Conservation (phyloP, 2,888 invertebrate genomes). For the Junonia oenone region DNA sequence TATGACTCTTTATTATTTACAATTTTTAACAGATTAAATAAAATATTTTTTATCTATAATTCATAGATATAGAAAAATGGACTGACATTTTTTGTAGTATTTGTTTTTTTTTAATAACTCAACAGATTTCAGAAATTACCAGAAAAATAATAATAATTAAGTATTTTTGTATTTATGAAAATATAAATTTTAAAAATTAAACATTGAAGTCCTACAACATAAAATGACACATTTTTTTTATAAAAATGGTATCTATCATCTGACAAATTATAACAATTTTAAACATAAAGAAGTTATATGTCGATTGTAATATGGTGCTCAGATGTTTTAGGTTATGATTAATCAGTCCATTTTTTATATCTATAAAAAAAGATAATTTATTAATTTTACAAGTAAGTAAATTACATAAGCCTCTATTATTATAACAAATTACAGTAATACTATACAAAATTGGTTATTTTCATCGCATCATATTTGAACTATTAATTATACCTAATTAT, state of each 20-base stretch:
- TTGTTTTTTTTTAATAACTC: too few species aligned
- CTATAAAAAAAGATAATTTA: background rate
- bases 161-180: too few species aligned
- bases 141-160: too few species aligned
- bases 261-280: too few species aligned
- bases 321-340: background rate
- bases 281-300: too few species aligned
- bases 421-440: background rate
- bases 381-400: background rate
- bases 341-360: background rate
- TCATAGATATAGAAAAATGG: background rate
- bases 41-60: background rate
- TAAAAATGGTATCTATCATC: too few species aligned
- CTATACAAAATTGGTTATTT: constrained; percentile 14
- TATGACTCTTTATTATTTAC: constrained; percentile 14
- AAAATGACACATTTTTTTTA: too few species aligned
- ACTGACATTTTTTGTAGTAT: too few species aligned
- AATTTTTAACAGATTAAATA: constrained; percentile 3
- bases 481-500: background rate
- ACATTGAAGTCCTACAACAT: too few species aligned
- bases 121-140: too few species aligned
- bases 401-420: constrained; percentile 4
- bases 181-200: too few species aligned
- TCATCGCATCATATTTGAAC: constrained; percentile 17
- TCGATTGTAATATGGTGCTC: too few species aligned